Conservation (phyloP, 2,888 invertebrate genomes). For the Lasioglossum calceatum region DNA sequence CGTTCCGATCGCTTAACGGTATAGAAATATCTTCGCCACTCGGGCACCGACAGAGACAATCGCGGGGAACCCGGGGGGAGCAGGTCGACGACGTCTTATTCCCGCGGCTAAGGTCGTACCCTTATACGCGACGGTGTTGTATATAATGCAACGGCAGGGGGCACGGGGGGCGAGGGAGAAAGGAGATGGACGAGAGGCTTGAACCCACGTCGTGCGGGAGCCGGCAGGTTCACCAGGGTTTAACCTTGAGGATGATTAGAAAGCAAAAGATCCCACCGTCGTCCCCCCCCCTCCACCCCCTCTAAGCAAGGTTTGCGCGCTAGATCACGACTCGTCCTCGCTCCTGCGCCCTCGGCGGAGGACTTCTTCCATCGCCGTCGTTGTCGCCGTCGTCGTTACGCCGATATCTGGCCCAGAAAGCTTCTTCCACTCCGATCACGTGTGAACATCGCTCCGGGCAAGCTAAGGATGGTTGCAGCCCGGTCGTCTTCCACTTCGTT, state of each 20-base stretch:
- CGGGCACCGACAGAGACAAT: constrained; percentile 70
- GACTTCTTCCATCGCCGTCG: constrained; percentile 47
- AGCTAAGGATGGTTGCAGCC: not conserved
- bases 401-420: constrained; percentile 63
- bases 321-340: constrained; percentile 82
- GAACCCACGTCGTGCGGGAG: constrained; percentile 67
- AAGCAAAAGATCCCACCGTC: constrained; percentile 81
- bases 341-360: constrained; percentile 69
- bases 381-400: constrained; percentile 49
- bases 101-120: constrained; percentile 71
- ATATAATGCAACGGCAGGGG: constrained; percentile 56
- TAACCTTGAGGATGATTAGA: constrained; percentile 84
- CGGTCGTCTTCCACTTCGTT: constrained; percentile 1
- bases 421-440: constrained; percentile 39
- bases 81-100: constrained; percentile 75
- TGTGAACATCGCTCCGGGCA: constrained; percentile 42
- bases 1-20: constrained; percentile 76
- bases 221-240: constrained; percentile 79
- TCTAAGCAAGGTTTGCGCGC: constrained; percentile 72
- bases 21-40: constrained; percentile 69
- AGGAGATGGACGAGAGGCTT: constrained; percentile 54
- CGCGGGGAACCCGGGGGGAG: constrained; percentile 57
- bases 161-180: constrained; percentile 19
- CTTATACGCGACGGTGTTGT: constrained; percentile 65
- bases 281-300: constrained; percentile 52